These are phyloP conservation scores for Spisula solida DNA, from an alignment of 2,888 invertebrate species.

Conservation along the genomic window DNA sequence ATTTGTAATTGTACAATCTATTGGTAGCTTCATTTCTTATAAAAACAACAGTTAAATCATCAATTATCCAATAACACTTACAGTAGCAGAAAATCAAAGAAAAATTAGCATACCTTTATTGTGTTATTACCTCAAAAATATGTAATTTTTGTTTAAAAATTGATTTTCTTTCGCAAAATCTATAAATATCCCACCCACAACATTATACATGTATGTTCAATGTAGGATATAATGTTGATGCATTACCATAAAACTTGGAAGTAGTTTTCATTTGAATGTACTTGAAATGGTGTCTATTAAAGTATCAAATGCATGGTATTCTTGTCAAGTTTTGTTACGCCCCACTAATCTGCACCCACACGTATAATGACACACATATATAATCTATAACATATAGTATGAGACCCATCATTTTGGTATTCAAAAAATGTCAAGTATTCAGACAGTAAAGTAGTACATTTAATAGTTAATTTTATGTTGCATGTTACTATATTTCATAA, in stretches of 20 bases:
- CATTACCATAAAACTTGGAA: conserved; percentile 9
- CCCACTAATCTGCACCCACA: background rate
- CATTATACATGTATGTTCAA: background rate
- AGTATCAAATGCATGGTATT: background rate
- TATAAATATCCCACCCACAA: background rate
- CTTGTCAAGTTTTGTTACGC: background rate
- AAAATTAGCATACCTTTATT: background rate
- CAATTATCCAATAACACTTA: no score
- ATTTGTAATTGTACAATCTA: no score
- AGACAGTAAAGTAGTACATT: background rate
- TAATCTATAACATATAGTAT: no score
- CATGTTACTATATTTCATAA: no score
- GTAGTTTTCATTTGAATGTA: background rate
- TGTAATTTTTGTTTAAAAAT: background rate
- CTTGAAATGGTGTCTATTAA: background rate
- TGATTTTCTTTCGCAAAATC: background rate
- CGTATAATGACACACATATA: no score
- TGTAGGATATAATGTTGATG: background rate
- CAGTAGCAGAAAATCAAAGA: background rate
- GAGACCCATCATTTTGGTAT: background rate
- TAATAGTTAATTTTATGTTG: no score
- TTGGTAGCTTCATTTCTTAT: no score
- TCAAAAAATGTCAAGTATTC: background rate
- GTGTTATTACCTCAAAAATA: background rate
- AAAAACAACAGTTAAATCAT: no score